These are phyloP conservation scores for Phrynocephalus vlangalii DNA, from an alignment of 2,797 vertebrate genomes.

Conservation along the genomic window DNA sequence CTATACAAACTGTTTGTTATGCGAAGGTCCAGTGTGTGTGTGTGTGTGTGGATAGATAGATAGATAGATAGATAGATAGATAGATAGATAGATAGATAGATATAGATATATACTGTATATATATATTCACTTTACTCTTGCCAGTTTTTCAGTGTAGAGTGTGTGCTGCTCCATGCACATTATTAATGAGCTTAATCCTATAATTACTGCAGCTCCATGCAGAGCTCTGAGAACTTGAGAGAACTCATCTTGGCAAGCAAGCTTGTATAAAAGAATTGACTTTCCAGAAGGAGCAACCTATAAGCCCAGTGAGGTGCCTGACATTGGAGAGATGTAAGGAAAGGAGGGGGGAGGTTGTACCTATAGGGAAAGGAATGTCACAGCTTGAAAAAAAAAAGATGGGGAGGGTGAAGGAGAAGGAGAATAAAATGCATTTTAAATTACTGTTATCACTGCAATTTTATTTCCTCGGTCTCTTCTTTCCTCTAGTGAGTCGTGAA, in stretches of 20 bases:
- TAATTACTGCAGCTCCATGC: constrained; percentile 75
- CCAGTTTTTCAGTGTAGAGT: constrained; percentile 50
- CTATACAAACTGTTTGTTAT: too few species aligned
- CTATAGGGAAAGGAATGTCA: not conserved
- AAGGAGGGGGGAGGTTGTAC: not conserved
- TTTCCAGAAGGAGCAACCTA: constrained; percentile 39
- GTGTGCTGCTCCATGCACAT: constrained; percentile 68
- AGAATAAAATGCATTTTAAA: constrained; percentile 42
- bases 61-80: too few species aligned
- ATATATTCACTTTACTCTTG: constrained; percentile 57
- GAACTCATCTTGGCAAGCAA: constrained; percentile 66
- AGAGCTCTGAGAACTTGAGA: constrained; percentile 76
- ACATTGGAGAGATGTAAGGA: constrained; percentile 39
- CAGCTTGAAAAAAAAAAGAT: not conserved
- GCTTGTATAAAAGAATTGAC: constrained; percentile 26
- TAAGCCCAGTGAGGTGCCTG: constrained; percentile 22
- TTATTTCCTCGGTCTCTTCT: not conserved
- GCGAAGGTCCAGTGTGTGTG: too few species aligned
- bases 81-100: too few species aligned
- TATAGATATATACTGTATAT: constrained; percentile 20
- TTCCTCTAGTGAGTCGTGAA: constrained; percentile 26
- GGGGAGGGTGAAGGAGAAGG: constrained; percentile 23
- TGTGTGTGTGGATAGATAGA: too few species aligned
- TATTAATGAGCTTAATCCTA: constrained; percentile 75
- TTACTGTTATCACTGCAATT: constrained; percentile 46